phyloP scores from a whole-genome alignment of 2,888 invertebrate genomes.

The Sericinus montela region DNA sequence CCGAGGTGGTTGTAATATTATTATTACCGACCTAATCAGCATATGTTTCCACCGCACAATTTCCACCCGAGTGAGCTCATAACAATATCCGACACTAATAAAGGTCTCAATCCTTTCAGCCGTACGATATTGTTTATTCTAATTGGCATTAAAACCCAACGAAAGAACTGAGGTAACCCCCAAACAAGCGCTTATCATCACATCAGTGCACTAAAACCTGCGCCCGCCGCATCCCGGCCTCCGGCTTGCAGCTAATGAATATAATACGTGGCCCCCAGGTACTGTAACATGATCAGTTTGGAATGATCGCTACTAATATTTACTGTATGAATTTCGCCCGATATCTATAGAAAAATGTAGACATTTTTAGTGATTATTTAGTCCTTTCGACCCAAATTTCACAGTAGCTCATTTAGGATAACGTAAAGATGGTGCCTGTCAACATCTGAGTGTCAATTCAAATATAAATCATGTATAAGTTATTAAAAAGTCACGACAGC shows the following conservation, averaged over 20 bases:
- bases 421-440: too few relatives aligned
- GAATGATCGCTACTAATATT: constrained; percentile 5
- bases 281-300: constrained; percentile 33
- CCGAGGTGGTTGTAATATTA: constrained; percentile 24
- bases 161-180: constrained; percentile 69
- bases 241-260: constrained; percentile 53
- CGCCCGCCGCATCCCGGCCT: constrained; percentile 29
- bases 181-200: constrained; percentile 69
- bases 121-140: constrained; percentile 66
- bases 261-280: constrained; percentile 64
- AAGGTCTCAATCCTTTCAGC: constrained; percentile 67
- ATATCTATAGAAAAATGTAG: not conserved
- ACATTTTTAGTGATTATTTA: too few relatives aligned
- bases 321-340: not conserved
- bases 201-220: constrained; percentile 51
- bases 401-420: too few relatives aligned
- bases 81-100: constrained; percentile 76
- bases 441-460: too few relatives aligned
- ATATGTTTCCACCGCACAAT: constrained; percentile 31
- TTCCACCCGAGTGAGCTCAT: constrained; percentile 55
- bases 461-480: too few relatives aligned
- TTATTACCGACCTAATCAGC: constrained; percentile 28
- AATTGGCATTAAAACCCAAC: constrained; percentile 71
- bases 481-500: too few relatives aligned
- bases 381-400: too few relatives aligned